These are phyloP conservation scores for Pholis gunnellus DNA, from an alignment of 2,113 vertebrate species.

Conservation along the genomic window DNA sequence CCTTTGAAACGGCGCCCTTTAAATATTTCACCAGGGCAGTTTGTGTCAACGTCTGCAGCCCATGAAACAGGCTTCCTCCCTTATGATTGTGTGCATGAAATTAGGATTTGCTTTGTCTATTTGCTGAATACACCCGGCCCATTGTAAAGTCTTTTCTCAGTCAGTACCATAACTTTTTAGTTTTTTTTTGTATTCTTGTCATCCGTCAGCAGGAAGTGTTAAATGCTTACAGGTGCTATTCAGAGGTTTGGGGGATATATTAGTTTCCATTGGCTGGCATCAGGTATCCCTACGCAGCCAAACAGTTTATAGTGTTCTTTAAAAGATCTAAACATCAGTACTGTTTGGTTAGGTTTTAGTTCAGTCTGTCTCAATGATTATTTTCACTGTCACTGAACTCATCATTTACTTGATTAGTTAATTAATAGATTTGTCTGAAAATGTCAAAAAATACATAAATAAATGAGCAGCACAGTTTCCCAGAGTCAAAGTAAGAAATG, in stretches of 20 bases:
- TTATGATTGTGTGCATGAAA: neutral
- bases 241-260: neutral
- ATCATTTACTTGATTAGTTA: neutral
- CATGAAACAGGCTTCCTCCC: slow-evolving; percentile 33
- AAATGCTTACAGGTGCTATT: neutral
- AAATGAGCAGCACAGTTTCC: too few relatives aligned
- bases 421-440: neutral
- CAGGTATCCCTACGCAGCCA: neutral
- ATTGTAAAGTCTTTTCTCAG: neutral
- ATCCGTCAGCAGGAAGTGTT: neutral
- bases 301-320: neutral
- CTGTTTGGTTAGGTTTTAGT: neutral
- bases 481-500: neutral
- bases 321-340: neutral
- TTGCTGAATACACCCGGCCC: neutral
- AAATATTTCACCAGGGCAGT: slow-evolving; percentile 50
- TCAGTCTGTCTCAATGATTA: neutral
- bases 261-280: neutral
- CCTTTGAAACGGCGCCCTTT: slow-evolving; percentile 37
- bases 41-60: slow-evolving; percentile 35
- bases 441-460: too few relatives aligned
- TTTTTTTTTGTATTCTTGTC: neutral
- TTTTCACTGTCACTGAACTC: neutral
- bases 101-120: slow-evolving; percentile 2
- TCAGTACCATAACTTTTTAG: neutral